These are phyloP conservation scores for Lepidocyrtinus sp. DNA, from an alignment of 2,888 invertebrate genomes.

Conservation along the genomic window DNA sequence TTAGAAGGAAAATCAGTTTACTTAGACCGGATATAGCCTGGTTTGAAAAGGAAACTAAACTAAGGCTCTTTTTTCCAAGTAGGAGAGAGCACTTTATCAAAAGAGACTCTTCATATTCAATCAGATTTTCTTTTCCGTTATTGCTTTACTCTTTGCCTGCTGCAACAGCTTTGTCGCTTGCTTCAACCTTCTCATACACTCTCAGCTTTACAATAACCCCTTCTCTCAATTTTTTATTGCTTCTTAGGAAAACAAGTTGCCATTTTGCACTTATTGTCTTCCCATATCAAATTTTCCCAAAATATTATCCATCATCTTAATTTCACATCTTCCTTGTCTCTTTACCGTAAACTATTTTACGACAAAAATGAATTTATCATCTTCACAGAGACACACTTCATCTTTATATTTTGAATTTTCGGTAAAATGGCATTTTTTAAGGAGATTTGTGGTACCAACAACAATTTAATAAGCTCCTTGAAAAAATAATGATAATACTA, in stretches of 20 bases:
- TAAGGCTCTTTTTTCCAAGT: constrained; percentile 1
- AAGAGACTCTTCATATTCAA: constrained; percentile 22
- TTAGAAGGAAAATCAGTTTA: constrained; percentile 34
- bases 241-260: constrained; percentile 3
- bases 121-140: constrained; percentile 18
- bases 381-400: too few relatives aligned
- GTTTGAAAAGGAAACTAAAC: constrained; percentile 13
- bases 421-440: background rate
- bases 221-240: background rate
- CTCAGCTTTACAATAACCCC: background rate
- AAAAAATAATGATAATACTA: constrained; percentile 1
- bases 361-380: too few relatives aligned
- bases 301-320: constrained; percentile 4
- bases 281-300: constrained; percentile 13
- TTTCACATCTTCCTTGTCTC: background rate
- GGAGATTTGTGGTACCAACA: constrained; percentile 26
- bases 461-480: constrained; percentile 26
- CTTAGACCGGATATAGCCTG: constrained; percentile 40
- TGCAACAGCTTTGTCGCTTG: constrained; percentile 24
- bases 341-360: background rate
- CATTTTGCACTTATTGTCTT: constrained; percentile 13
- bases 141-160: constrained; percentile 14
- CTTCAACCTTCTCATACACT: background rate
- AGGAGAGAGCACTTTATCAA: background rate
- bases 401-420: constrained; percentile 6